Evolutionary conservation across 2,888 invertebrate species (phyloP).

Genomic region (Hydriomena furcata): DNA sequence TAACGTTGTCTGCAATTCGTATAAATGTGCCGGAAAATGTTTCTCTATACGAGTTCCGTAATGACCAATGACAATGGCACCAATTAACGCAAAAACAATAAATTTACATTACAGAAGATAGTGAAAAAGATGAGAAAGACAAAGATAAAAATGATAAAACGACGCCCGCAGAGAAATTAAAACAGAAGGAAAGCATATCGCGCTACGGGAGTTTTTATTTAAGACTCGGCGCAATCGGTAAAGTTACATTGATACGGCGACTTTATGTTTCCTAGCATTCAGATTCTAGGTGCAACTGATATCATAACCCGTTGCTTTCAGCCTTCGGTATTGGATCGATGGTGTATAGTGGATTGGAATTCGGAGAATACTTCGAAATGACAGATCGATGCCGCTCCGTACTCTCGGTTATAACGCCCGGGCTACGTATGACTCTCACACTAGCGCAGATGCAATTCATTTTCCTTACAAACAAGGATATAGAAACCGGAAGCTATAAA

Average conservation of each 20-base stretch:
- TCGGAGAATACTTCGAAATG: constrained; percentile 90
- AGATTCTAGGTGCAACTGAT: constrained; percentile 17
- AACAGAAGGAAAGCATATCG: constrained; percentile 68
- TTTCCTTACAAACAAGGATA: constrained; percentile 92
- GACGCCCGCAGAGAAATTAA: constrained; percentile 61
- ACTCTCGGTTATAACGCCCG: constrained; percentile 90
- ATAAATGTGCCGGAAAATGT: constrained; percentile 62
- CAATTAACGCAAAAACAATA: constrained; percentile 34
- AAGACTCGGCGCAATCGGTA: constrained; percentile 92
- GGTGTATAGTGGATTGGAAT: constrained; percentile 88
- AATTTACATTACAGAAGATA: constrained; percentile 55
- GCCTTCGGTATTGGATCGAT: constrained; percentile 86
- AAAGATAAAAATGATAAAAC: constrained; percentile 56
- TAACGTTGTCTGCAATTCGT: constrained; percentile 64
- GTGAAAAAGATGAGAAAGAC: constrained; percentile 59
- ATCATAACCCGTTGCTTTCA: constrained; percentile 40
- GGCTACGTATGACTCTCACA: constrained; percentile 91
- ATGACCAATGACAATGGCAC: constrained; percentile 41
- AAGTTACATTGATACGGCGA: constrained; percentile 37
- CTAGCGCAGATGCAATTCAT: constrained; percentile 97
- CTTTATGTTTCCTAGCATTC: constrained; percentile 18
- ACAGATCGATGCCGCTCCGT: constrained; percentile 86
- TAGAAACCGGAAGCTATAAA: constrained; percentile 85
- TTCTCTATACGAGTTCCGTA: constrained; percentile 48
- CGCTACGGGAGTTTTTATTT: constrained; percentile 94